Percentiles rank a stretch among this genome's conserved stretches.
Conservation (phyloP, 2,888 invertebrate species). For the Nemotelus pantherinus region DNA sequence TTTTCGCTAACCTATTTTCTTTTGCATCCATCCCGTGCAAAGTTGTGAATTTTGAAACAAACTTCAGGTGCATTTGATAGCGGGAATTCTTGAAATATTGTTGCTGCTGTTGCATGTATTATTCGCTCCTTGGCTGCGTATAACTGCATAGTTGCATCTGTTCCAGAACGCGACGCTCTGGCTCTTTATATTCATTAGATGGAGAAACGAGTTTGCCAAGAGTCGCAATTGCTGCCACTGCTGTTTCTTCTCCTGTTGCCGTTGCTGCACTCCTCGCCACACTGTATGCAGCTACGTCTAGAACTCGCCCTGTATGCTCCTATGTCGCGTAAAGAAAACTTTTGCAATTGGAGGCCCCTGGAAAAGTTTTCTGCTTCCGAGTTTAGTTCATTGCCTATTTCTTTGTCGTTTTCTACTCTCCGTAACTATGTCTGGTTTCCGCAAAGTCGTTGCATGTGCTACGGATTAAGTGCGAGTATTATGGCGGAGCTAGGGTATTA, state of each 20-base stretch:
- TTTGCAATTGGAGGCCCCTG: constrained; percentile 40
- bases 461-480: neutral
- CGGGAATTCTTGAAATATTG: constrained; percentile 25
- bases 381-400: neutral
- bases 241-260: neutral
- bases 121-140: neutral
- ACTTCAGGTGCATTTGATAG: constrained; percentile 42
- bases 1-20: neutral
- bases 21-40: constrained; percentile 2
- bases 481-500: neutral
- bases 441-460: neutral
- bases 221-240: neutral
- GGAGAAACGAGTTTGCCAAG: constrained; percentile 18
- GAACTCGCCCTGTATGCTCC: neutral
- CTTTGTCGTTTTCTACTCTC: neutral
- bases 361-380: constrained; percentile 1
- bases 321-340: constrained; percentile 12
- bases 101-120: neutral
- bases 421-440: neutral
- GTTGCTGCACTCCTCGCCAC: neutral
- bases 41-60: constrained; percentile 45
- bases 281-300: neutral
- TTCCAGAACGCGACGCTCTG: constrained; percentile 1
- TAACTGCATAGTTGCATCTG: constrained; percentile 26
- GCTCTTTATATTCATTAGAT: constrained; percentile 47